Percentiles rank a stretch among this genome's conserved stretches.
Evolutionary conservation across 2,888 invertebrate species (phyloP).

Genomic region (Nomada hirtipes): DNA sequence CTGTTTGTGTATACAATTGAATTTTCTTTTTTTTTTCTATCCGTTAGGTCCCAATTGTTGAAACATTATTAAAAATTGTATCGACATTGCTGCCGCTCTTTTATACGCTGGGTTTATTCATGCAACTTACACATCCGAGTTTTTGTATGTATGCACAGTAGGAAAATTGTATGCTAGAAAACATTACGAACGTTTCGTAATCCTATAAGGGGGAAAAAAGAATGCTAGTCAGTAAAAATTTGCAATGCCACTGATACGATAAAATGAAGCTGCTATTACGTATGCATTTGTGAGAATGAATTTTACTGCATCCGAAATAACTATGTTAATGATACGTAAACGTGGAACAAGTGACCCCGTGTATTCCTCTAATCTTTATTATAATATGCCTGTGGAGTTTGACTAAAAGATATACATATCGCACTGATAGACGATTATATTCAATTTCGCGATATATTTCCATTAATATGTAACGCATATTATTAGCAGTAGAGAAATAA

Average conservation of each 20-base stretch:
- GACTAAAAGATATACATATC: not conserved
- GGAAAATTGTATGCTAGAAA: conserved; percentile 8
- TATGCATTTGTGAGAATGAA: conserved; percentile 14
- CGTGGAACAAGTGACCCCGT: not conserved
- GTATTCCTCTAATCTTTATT: conserved; percentile 17
- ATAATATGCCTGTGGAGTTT: conserved; percentile 13
- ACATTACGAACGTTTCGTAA: not conserved
- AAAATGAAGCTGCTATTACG: not conserved
- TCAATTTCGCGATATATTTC: not conserved
- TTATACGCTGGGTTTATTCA: not conserved
- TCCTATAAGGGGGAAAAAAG: conserved; percentile 2
- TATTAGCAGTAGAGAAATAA: conserved; percentile 37
- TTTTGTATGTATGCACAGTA: conserved; percentile 6
- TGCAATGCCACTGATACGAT: conserved; percentile 15
- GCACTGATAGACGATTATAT: not conserved
- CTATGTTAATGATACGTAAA: conserved; percentile 5
- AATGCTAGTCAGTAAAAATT: conserved; percentile 12
- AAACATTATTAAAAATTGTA: not conserved
- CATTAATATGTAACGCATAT: conserved; percentile 10
- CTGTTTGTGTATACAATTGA: conserved; percentile 14
- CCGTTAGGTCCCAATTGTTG: not conserved
- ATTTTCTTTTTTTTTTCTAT: not conserved
- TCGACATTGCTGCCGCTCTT: not conserved
- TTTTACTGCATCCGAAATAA: conserved; percentile 12
- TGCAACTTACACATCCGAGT: conserved; percentile 9